These are phyloP conservation scores for Pachycephala philippinensis DNA, from an alignment of 2,113 vertebrate species.

Conservation along the genomic window DNA sequence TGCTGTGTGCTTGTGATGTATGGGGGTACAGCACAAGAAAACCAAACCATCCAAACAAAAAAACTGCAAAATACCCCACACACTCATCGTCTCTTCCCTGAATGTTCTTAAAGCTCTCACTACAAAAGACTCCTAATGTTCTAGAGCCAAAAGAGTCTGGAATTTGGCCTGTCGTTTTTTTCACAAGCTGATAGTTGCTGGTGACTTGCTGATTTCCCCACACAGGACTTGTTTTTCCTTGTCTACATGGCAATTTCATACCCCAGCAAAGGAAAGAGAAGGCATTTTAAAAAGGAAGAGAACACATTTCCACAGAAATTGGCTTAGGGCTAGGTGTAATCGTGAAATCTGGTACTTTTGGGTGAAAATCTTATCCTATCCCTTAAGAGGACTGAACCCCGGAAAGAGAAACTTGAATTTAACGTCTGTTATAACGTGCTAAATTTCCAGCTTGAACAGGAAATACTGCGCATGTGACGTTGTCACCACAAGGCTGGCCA, in stretches of 20 bases:
- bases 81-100: not conserved
- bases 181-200: not conserved
- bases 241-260: not conserved
- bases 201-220: not conserved
- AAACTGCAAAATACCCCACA: not conserved
- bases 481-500: not conserved
- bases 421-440: not conserved
- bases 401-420: not conserved
- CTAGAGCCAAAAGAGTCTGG: not conserved
- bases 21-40: not conserved
- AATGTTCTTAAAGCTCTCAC: not conserved
- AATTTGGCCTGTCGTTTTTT: not conserved
- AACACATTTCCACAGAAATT: constrained; percentile 4
- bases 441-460: not conserved
- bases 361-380: not conserved
- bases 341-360: fast-evolving
- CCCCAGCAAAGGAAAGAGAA: not conserved
- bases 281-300: not conserved
- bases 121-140: not conserved
- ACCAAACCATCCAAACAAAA: not conserved
- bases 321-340: not conserved
- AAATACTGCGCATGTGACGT: not conserved
- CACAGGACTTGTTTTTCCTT: not conserved
- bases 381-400: not conserved
- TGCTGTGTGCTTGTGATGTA: not conserved